Evolutionary conservation across 2,113 vertebrate species (phyloP), one percentile per base, ranked within the genome.

Genomic region (Sylvietta virens): DNA sequence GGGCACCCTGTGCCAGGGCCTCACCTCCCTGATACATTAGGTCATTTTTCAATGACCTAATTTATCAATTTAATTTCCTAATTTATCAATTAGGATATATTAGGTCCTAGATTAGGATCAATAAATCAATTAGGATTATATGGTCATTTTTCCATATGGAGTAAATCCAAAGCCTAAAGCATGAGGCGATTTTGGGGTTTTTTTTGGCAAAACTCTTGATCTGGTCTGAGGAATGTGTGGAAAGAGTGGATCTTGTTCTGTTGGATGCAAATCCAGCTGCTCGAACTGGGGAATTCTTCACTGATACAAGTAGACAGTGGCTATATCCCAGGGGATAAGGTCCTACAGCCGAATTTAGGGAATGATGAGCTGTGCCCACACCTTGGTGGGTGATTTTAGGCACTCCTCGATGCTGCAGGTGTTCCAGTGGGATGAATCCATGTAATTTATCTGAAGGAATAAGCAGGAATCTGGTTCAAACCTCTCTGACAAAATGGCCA

Each of bases 221-320:
- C 23, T 74, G 33, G 4, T 33, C 14, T 39, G 42, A 67, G 37
- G 44, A 19, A 7, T 3, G 3, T 15, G 14, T 48, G 37, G 28
- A 15, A 51, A 3, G 17, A 23, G 5, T 21, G 54, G n/a, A 18
- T 1, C 0, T 42, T 33, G 13, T 31, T 74, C 15, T 78, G 27
- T 30, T 31, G 61, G 70, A 16, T 50, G 28, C 42, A 62, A 33
- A 86, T 56, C n/a, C 33, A 33, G 7, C 15, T 66, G 30, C 16
- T 86, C 13, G 17, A 33, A 23, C 11, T 30, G 20, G 35, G 84
- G n/a, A 27, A 28, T 53, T 57, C 27, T 48, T 15, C 35, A 6
- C 15, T 19, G 61, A 12, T 19, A 14, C 15, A 18, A 15, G 8
- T 2, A 13, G 6, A 4, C 12, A 18, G 7, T 3, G 9, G 45